phyloP scores from a whole-genome alignment of 2,113 vertebrate genomes.

The Montifringilla adamsi region DNA sequence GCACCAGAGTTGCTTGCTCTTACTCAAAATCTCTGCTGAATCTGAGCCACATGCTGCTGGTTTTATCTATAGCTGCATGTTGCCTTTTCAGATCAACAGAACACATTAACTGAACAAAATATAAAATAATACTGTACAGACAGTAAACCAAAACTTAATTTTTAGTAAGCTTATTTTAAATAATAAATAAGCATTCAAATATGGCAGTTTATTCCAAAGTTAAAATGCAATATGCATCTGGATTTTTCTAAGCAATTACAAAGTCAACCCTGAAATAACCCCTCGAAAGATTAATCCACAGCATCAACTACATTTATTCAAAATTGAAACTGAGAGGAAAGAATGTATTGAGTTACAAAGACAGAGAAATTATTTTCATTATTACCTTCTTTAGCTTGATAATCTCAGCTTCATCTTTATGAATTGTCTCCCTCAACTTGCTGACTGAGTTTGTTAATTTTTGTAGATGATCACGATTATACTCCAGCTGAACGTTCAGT shows the following conservation, averaged over 20 bases:
- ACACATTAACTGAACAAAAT: not conserved
- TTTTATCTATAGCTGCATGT: not conserved
- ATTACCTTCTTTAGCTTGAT: constrained; percentile 76
- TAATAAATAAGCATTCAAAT: not conserved
- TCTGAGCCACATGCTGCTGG: not conserved
- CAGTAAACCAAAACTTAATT: not conserved
- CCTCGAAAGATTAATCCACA: not conserved
- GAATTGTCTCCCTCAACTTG: constrained; percentile 70
- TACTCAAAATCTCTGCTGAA: not conserved
- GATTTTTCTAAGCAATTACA: not conserved
- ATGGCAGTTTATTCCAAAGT: not conserved
- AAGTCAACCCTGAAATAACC: not conserved
- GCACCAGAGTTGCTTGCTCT: not conserved
- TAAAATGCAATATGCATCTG: not conserved
- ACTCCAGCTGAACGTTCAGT: constrained; percentile 84
- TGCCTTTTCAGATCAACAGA: not conserved
- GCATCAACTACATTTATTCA: not conserved
- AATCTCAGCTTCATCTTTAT: constrained; percentile 70
- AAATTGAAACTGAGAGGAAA: not conserved
- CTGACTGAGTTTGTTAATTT: constrained; percentile 69
- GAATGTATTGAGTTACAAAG: not conserved
- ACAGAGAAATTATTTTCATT: not conserved
- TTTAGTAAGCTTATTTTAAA: not conserved
- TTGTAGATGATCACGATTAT: constrained; percentile 77
- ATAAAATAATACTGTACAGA: not conserved